Base-by-base conservation (phyloP, 2,113 vertebrate genomes). In the Clupea harengus region DNA sequence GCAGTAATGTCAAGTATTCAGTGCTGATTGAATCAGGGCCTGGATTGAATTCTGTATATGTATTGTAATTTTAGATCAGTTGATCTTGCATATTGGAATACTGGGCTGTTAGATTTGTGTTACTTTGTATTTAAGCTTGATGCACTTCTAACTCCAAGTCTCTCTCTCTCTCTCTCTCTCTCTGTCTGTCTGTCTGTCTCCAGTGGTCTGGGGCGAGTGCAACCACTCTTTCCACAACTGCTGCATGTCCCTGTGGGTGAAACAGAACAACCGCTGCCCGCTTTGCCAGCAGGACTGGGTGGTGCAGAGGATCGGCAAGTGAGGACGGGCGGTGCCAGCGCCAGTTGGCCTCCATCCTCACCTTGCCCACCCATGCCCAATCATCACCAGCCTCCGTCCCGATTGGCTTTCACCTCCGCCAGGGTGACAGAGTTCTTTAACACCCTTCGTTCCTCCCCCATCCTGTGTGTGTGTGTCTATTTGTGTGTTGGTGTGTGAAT, bases 171-270 rank as follows among this genome's bases (percentile, higher is more conserved):
- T 67, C 47, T 86, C 90, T 95, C 45, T 95, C 83, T 95, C 95
- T 84, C 7, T 75, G 8, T 75, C 25, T 72, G n/a, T n/a, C 20
- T 64, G 18, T 64, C 60, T 64, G 1, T 5, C 25, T 39, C 13
- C 94, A 99, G 98, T 99, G 90, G 98, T 99, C 50, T 99, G 98
- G 98, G 98, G 98, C 91, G 98, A 99, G 85, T 99, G 98, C 93
- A 99, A 99, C 91, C 98, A 99, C 93, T 99, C 97, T 90, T 99
- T 99, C 94, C 98, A 99, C 90, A 99, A 99, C 81, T 99, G 98
- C 95, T 99, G 98, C 95, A 99, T 99, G 98, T 99, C 98, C 82
- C 93, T 99, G 83, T 99, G 98, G 97, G 98, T 99, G 93, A 99
- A 99, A 92, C 97, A 99, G 95, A 99, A 99, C 96, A 99, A 99